Evolutionary conservation across 2,797 vertebrate genomes (phyloP).

Genomic region (Sparus aurata): DNA sequence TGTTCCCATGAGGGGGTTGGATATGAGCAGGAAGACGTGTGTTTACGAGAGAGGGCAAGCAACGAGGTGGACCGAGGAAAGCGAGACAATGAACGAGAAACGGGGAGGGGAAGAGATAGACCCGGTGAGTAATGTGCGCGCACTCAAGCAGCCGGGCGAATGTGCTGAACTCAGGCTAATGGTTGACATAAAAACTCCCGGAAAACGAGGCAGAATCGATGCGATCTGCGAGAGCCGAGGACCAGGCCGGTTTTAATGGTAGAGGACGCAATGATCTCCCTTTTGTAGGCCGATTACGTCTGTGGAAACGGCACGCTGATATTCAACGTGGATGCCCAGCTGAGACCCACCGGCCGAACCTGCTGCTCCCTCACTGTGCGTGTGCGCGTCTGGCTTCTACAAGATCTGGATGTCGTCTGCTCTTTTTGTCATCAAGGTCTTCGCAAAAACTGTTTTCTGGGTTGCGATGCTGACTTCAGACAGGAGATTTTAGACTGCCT

Average conservation of each 20-base stretch:
- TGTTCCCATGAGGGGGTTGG: conserved; percentile 14
- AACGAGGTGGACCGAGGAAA: conserved; percentile 27
- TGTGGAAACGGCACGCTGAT: conserved; percentile 67
- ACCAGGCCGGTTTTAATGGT: conserved; percentile 60
- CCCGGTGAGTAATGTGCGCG: conserved; percentile 55
- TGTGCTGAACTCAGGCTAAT: conserved; percentile 74
- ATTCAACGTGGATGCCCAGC: conserved; percentile 69
- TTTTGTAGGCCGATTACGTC: conserved; percentile 69
- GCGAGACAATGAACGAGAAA: conserved; percentile 27
- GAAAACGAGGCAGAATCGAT: conserved; percentile 65
- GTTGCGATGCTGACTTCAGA: conserved; percentile 24
- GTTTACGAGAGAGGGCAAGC: conserved; percentile 4
- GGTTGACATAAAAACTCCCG: conserved; percentile 68
- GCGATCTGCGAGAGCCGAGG: conserved; percentile 57
- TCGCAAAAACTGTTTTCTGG: conserved; percentile 27
- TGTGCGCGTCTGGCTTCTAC: conserved; percentile 19
- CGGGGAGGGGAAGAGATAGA: conserved; percentile 12
- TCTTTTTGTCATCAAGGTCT: conserved; percentile 42
- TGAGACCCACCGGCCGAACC: conserved; percentile 43
- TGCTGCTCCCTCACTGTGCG: conserved; percentile 8
- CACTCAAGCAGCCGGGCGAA: conserved; percentile 35
- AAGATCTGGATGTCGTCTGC: conserved; percentile 40
- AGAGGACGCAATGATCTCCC: conserved; percentile 69
- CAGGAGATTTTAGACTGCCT: background rate
- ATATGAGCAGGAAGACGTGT: background rate